phyloP scores from a whole-genome alignment of 2,113 vertebrate species.

The cattle (Bos taurus) region DNA sequence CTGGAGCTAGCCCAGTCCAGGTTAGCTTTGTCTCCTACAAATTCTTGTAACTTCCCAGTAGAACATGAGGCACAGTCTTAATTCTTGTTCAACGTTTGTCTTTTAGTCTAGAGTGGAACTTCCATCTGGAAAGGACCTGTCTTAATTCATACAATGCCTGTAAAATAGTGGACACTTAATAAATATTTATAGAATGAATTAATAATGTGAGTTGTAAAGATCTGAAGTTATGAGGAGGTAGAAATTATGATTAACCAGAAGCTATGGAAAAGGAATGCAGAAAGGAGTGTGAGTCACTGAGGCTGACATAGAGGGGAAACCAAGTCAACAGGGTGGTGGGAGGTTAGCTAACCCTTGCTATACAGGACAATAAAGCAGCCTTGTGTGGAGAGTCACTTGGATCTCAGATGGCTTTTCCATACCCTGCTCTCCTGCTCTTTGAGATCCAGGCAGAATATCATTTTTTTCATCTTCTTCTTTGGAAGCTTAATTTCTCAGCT shows the following conservation, averaged over 20 bases:
- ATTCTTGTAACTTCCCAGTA: slow-evolving; percentile 1
- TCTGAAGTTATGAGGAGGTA: not conserved
- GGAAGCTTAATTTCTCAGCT: not conserved
- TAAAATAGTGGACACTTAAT: not conserved
- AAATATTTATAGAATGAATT: not conserved
- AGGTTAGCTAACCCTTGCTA: not conserved
- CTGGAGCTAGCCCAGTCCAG: slow-evolving; percentile 1
- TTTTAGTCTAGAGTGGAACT: slow-evolving; percentile 10
- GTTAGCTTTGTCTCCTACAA: not conserved
- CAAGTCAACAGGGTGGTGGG: not conserved
- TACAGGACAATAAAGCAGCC: not conserved
- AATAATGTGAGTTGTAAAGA: not conserved
- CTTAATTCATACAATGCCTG: not conserved
- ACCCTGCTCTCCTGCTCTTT: not conserved
- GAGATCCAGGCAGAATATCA: not conserved
- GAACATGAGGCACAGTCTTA: not conserved
- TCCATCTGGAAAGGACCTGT: not conserved
- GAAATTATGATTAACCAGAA: not conserved
- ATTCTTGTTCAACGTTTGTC: not conserved
- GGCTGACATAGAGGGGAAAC: not conserved
- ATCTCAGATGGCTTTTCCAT: not conserved
- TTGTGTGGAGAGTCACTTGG: not conserved
- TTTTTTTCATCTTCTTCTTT: not conserved
- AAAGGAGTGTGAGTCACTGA: not conserved
- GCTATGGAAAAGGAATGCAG: not conserved